Conservation (phyloP, 2,888 invertebrate genomes). For the Zaprionus obscuricornis region DNA sequence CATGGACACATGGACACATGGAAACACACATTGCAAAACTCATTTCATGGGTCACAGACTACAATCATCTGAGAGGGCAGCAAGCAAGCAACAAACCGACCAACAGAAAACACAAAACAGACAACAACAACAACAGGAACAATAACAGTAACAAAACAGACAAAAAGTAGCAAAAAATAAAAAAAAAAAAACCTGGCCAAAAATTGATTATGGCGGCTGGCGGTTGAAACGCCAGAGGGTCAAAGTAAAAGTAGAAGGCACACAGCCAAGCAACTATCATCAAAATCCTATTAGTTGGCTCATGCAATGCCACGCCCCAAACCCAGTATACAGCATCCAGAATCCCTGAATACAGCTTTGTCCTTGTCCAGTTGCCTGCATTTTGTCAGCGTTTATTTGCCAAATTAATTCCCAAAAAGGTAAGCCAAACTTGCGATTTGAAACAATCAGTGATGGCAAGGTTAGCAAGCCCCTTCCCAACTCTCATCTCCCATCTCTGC, state of each 20-base stretch:
- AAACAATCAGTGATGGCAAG: conserved; percentile 71
- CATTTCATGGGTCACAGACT: conserved; percentile 83
- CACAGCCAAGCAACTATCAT: conserved; percentile 69
- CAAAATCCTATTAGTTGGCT: conserved; percentile 81
- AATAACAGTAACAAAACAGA: conserved; percentile 21
- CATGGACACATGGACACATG: conserved; percentile 50
- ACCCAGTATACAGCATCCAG: too few species aligned
- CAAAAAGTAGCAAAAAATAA: too few species aligned
- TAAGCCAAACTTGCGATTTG: conserved; percentile 79
- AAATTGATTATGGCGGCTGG: conserved; percentile 74
- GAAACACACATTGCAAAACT: conserved; percentile 79
- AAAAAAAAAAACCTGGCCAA: conserved; percentile 54
- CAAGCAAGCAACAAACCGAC: conserved; percentile 33
- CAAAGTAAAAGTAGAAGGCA: conserved; percentile 32
- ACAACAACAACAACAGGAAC: conserved; percentile 26
- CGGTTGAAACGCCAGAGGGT: conserved; percentile 52
- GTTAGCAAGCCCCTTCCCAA: conserved; percentile 13
- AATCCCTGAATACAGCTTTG: conserved; percentile 52
- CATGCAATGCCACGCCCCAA: conserved; percentile 35
- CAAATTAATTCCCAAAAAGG: conserved; percentile 79
- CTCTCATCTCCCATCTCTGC: neutral
- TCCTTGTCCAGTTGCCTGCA: conserved; percentile 71
- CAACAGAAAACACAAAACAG: conserved; percentile 24
- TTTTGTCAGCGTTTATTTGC: conserved; percentile 75
- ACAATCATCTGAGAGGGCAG: conserved; percentile 77